A percentile compares a stretch with the other conserved stretches of the same genome.
phyloP scores from a whole-genome alignment of 2,888 invertebrate species.

The Agriopis marginaria region DNA sequence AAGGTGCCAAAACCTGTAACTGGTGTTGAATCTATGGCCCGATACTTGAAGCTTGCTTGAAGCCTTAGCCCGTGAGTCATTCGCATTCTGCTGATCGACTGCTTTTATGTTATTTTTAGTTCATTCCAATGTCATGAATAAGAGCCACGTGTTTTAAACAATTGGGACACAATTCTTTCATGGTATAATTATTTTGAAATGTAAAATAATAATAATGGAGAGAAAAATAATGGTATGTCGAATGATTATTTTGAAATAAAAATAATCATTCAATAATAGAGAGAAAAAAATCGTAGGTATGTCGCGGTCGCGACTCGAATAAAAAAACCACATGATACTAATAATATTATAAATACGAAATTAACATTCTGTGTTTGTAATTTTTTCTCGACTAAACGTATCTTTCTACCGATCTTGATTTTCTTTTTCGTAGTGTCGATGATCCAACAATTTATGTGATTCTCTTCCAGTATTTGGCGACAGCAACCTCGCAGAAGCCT shows the following conservation, averaged over 20 bases:
- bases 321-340: no score
- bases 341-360: no score
- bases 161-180: constrained; percentile 26
- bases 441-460: no score
- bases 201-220: neutral
- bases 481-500: no score
- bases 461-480: no score
- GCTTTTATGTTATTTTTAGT: constrained; percentile 41
- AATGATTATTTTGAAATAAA: neutral
- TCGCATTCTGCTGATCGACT: constrained; percentile 31
- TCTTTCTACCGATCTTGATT: no score
- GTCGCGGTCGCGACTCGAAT: neutral
- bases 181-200: constrained; percentile 7
- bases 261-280: neutral
- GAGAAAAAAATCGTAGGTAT: neutral
- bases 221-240: neutral
- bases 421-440: no score
- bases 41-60: constrained; percentile 9
- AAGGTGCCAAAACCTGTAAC: constrained; percentile 28
- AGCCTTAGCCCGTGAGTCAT: constrained; percentile 39
- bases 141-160: constrained; percentile 34
- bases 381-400: no score
- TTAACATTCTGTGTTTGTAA: no score
- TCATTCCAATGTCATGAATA: constrained; percentile 44
- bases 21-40: constrained; percentile 10